phyloP scores from a whole-genome alignment of 2,888 invertebrate genomes.

The Coenonympha arcania region DNA sequence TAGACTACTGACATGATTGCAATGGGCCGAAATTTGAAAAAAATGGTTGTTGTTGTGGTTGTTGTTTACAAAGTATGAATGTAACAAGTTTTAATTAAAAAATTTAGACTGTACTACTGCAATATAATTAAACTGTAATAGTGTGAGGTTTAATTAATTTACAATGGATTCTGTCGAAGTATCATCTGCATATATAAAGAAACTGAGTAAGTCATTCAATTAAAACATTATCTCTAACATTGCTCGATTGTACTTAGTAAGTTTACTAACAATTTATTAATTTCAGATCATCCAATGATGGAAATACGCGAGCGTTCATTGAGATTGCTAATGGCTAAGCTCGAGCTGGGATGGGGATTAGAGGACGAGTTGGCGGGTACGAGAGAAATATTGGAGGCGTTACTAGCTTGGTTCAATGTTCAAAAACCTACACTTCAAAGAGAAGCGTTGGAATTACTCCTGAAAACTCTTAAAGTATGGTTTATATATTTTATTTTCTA shows the following conservation, averaged over 20 bases:
- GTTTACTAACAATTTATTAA: background rate
- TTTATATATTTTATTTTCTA: slow-evolving; percentile 2
- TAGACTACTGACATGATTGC: no score
- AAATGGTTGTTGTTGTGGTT: no score
- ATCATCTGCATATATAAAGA: slow-evolving; percentile 47
- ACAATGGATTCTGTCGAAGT: slow-evolving; percentile 34
- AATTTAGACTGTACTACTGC: no score
- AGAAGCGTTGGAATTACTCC: slow-evolving; percentile 74
- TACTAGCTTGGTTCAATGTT: slow-evolving; percentile 77
- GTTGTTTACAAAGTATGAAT: no score
- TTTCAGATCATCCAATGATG: slow-evolving; percentile 70
- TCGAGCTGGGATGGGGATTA: slow-evolving; percentile 76
- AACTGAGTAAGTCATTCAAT: slow-evolving; percentile 45
- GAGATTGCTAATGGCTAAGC: slow-evolving; percentile 72
- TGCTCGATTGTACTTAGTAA: background rate
- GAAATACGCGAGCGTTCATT: slow-evolving; percentile 75
- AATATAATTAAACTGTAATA: background rate
- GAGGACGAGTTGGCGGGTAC: slow-evolving; percentile 76
- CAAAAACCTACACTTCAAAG: slow-evolving; percentile 69
- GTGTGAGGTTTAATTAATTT: background rate
- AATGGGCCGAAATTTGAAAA: no score
- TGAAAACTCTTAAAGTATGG: slow-evolving; percentile 71
- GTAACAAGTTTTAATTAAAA: no score
- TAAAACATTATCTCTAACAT: background rate
- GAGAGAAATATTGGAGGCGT: slow-evolving; percentile 73